Evolutionary conservation across 2,113 vertebrate species (phyloP), one percentile per base, ranked within the genome.

Genomic region (Cheilinus undulatus): DNA sequence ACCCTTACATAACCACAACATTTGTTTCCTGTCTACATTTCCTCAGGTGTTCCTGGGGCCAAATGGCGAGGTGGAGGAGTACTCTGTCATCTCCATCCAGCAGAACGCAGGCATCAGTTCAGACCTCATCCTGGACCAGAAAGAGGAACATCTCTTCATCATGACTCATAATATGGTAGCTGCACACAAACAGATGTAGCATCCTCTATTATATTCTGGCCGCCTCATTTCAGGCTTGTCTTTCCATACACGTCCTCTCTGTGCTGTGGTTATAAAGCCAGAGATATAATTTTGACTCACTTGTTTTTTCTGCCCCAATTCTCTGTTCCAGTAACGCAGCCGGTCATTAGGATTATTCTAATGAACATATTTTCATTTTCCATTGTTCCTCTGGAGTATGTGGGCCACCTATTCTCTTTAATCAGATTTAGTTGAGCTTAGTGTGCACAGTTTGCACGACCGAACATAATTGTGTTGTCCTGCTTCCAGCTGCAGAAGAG

Each of bases 101-200:
- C 80, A 78, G 22, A 97, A 95, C 7, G 80, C 93, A 14, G 72
- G 93, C 0, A 96, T 99, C 84, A 97, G 92, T 63, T 92, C 94
- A 36, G 98, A 99, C 83, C 95, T 99, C 26, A 87, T 94, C 22
- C 97, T 99, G 22, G 98, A 99, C 88, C 92, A 94, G 80, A 46
- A 73, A 1, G 95, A 96, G 50, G 92, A 96, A 67, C 90, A 99
- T 67, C 94, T 99, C 30, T 99, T 97, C 62, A 94, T 98, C 85
- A 96, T 98, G 95, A 98, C 97, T 22, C 93, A 91, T 63, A 94
- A 91, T 76, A 95, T 90, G 93, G 97, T 99, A 95, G 86, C 90
- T 3, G 27, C 51, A 36, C 19, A 27, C 54, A 24, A 8, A 63
- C 3, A 54, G 1, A 61, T 4, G 3, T 23, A 50, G 10, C 24